A percentile compares a stretch with the other conserved stretches of the same genome.
phyloP scores from a whole-genome alignment of 1,140 invertebrate species.

The Amyelois transitella region DNA sequence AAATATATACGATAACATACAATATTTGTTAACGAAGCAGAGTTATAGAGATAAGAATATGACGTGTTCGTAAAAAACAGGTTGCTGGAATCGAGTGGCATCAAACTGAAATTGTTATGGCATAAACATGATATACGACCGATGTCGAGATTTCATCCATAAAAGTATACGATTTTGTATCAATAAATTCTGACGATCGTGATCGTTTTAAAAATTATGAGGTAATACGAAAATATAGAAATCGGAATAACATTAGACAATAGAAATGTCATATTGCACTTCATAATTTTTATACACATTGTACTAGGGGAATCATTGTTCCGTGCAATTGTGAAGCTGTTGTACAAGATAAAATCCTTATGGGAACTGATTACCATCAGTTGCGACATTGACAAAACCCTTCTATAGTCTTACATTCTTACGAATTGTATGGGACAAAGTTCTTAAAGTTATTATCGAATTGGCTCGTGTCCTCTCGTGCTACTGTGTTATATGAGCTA shows the following conservation, averaged over 20 bases:
- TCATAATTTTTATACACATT: too few relatives aligned
- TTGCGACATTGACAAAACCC: too few relatives aligned
- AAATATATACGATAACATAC: not conserved
- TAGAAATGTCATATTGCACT: too few relatives aligned
- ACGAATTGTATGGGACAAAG: too few relatives aligned
- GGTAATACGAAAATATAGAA: too few relatives aligned
- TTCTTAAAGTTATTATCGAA: not conserved
- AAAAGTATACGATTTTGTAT: slow-evolving; percentile 1
- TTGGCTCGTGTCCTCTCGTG: not conserved
- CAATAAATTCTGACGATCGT: not conserved
- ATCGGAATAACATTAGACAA: too few relatives aligned
- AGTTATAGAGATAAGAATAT: not conserved
- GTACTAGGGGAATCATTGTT: too few relatives aligned
- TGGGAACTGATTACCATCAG: too few relatives aligned
- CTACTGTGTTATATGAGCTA: not conserved
- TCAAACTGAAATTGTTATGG: not conserved
- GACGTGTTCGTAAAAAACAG: not conserved
- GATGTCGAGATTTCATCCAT: not conserved
- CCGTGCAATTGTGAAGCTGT: too few relatives aligned
- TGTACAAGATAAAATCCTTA: too few relatives aligned
- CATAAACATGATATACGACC: not conserved
- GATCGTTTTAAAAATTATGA: not conserved
- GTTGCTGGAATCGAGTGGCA: not conserved
- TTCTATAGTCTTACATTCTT: too few relatives aligned
- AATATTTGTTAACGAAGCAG: not conserved